Conservation (phyloP, 2,113 vertebrate species). For the Callorhinus ursinus region DNA sequence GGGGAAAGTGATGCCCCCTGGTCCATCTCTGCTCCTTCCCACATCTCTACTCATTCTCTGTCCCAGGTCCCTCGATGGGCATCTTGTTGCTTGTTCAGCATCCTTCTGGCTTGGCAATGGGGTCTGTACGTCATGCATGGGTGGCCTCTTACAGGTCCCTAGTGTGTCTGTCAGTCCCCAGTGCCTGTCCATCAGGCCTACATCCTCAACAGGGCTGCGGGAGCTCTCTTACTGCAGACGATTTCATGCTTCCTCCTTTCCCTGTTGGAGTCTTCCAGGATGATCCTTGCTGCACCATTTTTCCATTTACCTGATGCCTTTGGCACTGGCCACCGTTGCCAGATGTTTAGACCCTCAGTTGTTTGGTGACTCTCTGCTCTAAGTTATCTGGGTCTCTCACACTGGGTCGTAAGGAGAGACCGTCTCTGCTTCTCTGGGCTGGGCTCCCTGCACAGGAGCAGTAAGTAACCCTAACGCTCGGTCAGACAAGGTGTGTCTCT, state of each 20-base stretch:
- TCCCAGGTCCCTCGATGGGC: background rate
- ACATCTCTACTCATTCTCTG: background rate
- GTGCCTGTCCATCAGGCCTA: background rate
- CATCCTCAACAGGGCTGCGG: background rate
- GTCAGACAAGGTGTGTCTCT: background rate
- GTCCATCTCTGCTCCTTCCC: background rate
- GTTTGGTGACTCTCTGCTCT: background rate
- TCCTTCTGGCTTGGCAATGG: background rate
- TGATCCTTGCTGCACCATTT: background rate
- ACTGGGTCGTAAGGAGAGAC: background rate
- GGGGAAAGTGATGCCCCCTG: background rate
- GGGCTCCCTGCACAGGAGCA: background rate
- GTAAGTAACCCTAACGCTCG: background rate
- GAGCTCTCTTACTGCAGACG: background rate
- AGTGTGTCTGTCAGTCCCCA: no score
- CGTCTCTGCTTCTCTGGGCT: background rate
- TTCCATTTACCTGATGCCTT: background rate
- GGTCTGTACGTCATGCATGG: background rate
- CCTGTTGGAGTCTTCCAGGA: background rate
- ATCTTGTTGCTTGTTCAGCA: background rate
- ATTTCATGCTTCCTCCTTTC: background rate
- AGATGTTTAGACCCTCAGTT: background rate
- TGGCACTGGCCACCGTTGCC: background rate
- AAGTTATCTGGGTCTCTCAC: background rate
- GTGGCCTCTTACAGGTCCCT: background rate